These are phyloP conservation scores for Furcifer pardalis DNA, from an alignment of 2,797 vertebrate species.

Conservation along the genomic window DNA sequence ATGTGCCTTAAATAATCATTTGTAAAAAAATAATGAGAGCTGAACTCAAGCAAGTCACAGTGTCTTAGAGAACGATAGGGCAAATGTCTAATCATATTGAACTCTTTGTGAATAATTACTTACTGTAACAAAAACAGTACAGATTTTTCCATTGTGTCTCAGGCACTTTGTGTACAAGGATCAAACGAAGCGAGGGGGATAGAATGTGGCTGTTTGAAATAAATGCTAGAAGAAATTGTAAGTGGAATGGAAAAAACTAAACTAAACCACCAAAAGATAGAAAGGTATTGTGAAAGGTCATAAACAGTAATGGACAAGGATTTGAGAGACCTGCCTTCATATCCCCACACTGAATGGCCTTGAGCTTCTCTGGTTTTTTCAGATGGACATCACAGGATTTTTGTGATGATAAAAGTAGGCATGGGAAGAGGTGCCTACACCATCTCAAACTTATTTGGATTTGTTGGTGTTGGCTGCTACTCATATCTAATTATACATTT, in stretches of 20 bases:
- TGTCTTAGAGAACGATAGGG: conserved; percentile 17
- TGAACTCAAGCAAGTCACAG: background rate
- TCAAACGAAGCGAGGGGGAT: background rate
- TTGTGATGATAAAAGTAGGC: too few relatives aligned
- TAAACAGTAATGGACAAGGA: too few relatives aligned
- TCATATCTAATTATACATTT: too few relatives aligned
- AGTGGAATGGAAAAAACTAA: background rate
- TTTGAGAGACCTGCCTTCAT: too few relatives aligned
- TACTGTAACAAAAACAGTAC: background rate
- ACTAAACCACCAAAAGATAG: too few relatives aligned
- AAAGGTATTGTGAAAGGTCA: background rate
- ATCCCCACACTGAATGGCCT: too few relatives aligned
- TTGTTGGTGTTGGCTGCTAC: too few relatives aligned
- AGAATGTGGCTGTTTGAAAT: background rate
- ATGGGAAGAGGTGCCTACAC: too few relatives aligned
- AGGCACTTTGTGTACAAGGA: background rate
- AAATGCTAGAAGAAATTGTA: background rate
- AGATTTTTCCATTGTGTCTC: background rate
- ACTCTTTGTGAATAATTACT: conserved; percentile 15
- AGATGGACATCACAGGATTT: too few relatives aligned
- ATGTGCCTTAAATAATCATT: conserved; percentile 24
- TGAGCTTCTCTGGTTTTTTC: too few relatives aligned
- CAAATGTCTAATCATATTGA: background rate
- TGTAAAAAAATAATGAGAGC: conserved; percentile 23
- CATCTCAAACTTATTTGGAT: too few relatives aligned